Evolutionary conservation across 2,888 invertebrate species (phyloP).

Genomic region (Drosophila setosimentum): DNA sequence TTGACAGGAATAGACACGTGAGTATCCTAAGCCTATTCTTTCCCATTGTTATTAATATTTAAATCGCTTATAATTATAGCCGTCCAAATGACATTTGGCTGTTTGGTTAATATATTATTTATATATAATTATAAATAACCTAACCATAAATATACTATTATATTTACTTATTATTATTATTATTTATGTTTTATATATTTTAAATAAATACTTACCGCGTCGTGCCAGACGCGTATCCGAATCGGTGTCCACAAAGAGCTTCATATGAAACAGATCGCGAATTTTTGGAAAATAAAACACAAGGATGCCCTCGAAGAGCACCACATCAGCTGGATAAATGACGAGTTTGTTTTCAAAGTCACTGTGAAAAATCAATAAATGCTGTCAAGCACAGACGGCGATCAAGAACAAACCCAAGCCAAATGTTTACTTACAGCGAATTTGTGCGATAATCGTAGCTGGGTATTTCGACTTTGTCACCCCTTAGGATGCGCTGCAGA

Average conservation of each 20-base stretch:
- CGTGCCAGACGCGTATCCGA: constrained; percentile 98
- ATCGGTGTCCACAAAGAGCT: constrained; percentile 99
- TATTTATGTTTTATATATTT: background rate
- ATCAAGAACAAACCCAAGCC: background rate
- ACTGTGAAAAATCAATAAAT: constrained; percentile 81
- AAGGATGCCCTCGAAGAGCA: constrained; percentile 98
- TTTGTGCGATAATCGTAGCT: constrained; percentile 97
- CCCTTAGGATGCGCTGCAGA: constrained; percentile 92
- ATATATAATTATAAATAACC: no score
- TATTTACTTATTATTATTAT: background rate
- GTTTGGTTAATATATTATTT: background rate
- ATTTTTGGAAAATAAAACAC: constrained; percentile 99
- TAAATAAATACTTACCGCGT: constrained; percentile 89
- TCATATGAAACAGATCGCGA: constrained; percentile 98
- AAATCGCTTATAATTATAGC: background rate
- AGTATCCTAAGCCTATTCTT: background rate
- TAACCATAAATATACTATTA: no score
- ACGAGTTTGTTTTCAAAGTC: constrained; percentile 89
- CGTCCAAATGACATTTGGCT: background rate
- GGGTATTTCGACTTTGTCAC: constrained; percentile 95
- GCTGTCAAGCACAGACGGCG: background rate
- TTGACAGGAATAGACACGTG: background rate
- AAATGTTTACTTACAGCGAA: constrained; percentile 88
- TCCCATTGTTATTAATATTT: background rate
- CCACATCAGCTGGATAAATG: constrained; percentile 98